These are phyloP conservation scores for Pipistrellus nathusii DNA, from an alignment of 2,797 vertebrate species.

Conservation along the genomic window DNA sequence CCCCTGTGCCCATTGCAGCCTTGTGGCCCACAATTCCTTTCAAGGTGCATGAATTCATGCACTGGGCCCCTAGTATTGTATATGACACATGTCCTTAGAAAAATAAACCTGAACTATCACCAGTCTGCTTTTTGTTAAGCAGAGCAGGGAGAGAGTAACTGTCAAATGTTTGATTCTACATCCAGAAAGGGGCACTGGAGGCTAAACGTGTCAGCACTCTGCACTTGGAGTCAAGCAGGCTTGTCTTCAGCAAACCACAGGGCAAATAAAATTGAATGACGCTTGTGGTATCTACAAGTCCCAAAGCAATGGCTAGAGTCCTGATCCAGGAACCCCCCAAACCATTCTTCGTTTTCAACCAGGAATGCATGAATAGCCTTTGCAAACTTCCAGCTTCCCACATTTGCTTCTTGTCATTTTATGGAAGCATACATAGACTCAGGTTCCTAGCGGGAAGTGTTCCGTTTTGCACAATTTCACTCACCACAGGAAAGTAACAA, in stretches of 20 bases:
- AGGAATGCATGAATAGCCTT: not conserved
- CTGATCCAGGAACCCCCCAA: not conserved
- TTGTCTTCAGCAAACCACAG: not conserved
- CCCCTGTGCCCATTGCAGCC: too few relatives aligned
- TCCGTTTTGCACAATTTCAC: not conserved
- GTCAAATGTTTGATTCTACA: not conserved
- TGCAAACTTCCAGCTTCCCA: not conserved
- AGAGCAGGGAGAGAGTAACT: not conserved
- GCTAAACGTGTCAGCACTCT: not conserved
- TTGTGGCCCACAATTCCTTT: too few relatives aligned
- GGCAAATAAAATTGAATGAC: not conserved
- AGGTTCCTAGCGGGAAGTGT: not conserved
- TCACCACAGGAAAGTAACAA: not conserved
- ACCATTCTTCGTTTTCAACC: conserved; percentile 14
- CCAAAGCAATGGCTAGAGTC: not conserved
- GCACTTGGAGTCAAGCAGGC: not conserved
- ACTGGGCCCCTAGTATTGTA: too few relatives aligned
- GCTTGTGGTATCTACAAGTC: not conserved
- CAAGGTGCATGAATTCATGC: too few relatives aligned
- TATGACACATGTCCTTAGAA: not conserved
- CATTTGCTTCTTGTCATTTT: not conserved
- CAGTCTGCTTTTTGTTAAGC: not conserved
- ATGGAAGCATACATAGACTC: not conserved
- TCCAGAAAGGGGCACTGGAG: not conserved
- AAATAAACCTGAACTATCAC: not conserved